phyloP scores from a whole-genome alignment of 1,140 invertebrate species.

The Parapsyche elsis region DNA sequence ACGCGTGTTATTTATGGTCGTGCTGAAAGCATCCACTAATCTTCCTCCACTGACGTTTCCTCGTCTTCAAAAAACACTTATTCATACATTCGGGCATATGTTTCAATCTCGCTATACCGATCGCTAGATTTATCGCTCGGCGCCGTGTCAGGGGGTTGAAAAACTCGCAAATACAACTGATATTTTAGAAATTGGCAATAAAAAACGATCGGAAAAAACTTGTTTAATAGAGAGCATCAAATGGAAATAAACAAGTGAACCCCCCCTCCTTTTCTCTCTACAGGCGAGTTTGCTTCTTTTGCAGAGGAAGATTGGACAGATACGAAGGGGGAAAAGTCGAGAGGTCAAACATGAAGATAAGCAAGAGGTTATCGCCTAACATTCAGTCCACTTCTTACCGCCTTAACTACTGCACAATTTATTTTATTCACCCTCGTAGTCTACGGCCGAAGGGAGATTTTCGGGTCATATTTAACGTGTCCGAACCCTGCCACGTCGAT shows the following conservation, averaged over 20 bases:
- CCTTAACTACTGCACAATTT: slow-evolving; percentile 32
- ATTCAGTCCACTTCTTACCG: slow-evolving; percentile 23
- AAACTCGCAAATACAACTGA: not conserved
- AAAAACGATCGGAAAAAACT: not conserved
- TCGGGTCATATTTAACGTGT: slow-evolving; percentile 28
- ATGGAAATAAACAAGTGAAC: not conserved
- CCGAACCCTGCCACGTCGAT: not conserved
- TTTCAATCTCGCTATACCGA: slow-evolving; percentile 15
- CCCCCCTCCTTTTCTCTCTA: not conserved
- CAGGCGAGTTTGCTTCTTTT: not conserved
- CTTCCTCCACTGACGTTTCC: not conserved
- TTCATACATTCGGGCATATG: slow-evolving; percentile 24
- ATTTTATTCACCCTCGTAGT: slow-evolving; percentile 9
- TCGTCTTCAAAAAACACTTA: not conserved
- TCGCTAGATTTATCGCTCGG: not conserved
- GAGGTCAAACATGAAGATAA: not conserved
- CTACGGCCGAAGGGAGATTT: slow-evolving; percentile 8
- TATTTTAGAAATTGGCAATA: not conserved
- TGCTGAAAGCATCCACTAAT: slow-evolving; percentile 13
- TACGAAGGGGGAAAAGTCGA: not conserved
- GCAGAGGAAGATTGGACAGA: not conserved
- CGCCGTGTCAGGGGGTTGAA: not conserved
- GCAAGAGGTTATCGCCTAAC: slow-evolving; percentile 1
- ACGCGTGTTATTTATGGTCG: slow-evolving; percentile 1
- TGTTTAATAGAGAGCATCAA: slow-evolving; percentile 20